Conservation (phyloP, 2,113 vertebrate genomes). For the Lates calcarifer region DNA sequence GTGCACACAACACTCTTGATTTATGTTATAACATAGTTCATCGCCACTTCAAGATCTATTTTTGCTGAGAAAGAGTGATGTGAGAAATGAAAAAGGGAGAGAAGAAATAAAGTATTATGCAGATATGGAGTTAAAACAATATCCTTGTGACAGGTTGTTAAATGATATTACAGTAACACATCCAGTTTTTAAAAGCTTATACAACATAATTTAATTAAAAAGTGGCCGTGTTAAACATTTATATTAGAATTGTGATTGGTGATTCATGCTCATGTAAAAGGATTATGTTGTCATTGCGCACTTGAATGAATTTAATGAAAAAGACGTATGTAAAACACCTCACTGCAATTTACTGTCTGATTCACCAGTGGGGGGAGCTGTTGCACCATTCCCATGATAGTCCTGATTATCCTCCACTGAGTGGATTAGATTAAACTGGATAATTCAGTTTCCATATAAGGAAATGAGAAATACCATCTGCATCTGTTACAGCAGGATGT, state of each 20-base stretch:
- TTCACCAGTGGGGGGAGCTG: constrained; percentile 60
- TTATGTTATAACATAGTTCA: background rate
- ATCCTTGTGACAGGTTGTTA: background rate
- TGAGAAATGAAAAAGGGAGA: background rate
- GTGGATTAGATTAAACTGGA: background rate
- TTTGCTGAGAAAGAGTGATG: background rate
- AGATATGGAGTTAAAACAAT: background rate
- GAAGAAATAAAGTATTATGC: background rate
- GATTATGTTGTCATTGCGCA: background rate
- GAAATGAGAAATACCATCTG: background rate
- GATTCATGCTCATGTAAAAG: background rate
- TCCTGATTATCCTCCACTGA: background rate
- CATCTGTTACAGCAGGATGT: background rate
- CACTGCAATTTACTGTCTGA: background rate
- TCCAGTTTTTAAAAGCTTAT: background rate
- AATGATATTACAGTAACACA: background rate
- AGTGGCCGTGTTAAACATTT: background rate
- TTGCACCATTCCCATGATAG: constrained; percentile 37
- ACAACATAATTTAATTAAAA: background rate
- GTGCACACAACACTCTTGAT: background rate
- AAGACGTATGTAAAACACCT: background rate
- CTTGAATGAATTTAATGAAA: background rate
- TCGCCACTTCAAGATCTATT: background rate
- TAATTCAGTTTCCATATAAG: background rate
- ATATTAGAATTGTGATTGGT: background rate